Evolutionary conservation across 1,140 invertebrate genomes (phyloP), one percentile per base, ranked within the genome.

Genomic region (Ganaspis sp.): DNA sequence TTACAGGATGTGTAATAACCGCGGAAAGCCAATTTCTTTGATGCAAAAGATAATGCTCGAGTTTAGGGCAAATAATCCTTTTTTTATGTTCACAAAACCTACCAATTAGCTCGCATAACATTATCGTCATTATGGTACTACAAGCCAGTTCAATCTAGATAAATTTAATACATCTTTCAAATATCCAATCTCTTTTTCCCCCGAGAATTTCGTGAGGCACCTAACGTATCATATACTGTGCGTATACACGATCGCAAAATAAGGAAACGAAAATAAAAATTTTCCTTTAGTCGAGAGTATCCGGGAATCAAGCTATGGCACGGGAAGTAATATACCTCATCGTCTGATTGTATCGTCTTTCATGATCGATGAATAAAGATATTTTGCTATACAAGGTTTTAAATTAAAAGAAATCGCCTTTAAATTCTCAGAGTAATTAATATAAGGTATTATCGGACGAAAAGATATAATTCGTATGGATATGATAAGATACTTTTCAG

Each of bases 31-130:
- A 54, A 54, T 54, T 54, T 23, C 53, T 54, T 54, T 4, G 53
- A 21, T 54, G 17, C 17, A 54, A 0, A 8, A 54, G 9, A 29
- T 29, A 64, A 23, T 49, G 12, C 69, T 72, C 37, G 64, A 70
- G 49, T 79, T 72, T 58, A 23, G 26, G 58, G 58, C 23, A 17
- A 73, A 80, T 83, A 87, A 87, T 87, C 82, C 86, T 80, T 78
- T 85, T 85, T 86, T 87, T 87, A 87, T 87, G 83, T 83, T 81
- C 76, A 71, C 74, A 86, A 85, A 84, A 84, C 83, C 84, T 80
- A 83, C 85, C 85, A 87, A 87, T 87, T 87, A 87, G 85, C 82
- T 83, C 83, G 83, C 86, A 87, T 87, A 87, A 86, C 84, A 87
- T 87, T 87, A 87, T 72, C 84, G 85, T 87, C 87, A 87, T 87